Evolutionary conservation across 1,140 invertebrate genomes (phyloP).

Genomic region (Chrysomallon squamiferum): DNA sequence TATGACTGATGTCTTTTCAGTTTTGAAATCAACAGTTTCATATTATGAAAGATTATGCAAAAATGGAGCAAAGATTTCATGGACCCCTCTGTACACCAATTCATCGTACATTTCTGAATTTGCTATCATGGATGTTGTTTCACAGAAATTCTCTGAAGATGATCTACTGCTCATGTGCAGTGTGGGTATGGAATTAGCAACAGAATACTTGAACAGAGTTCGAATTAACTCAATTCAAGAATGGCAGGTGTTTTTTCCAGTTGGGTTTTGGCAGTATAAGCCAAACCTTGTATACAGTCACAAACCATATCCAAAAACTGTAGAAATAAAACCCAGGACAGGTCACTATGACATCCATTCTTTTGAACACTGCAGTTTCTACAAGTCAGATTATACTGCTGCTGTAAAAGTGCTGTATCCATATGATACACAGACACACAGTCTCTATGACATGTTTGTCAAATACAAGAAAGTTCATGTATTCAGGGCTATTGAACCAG

Average conservation of each 20-base stretch:
- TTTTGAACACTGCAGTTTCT: slow-evolving; percentile 80
- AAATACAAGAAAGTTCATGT: slow-evolving; percentile 70
- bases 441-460: slow-evolving; percentile 74
- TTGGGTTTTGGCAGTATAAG: slow-evolving; percentile 62
- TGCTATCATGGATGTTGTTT: slow-evolving; percentile 74
- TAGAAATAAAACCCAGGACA: slow-evolving; percentile 78
- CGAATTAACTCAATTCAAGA: slow-evolving; percentile 63
- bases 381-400: slow-evolving; percentile 78
- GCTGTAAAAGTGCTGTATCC: slow-evolving; percentile 69
- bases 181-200: slow-evolving; percentile 70
- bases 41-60: slow-evolving; percentile 73
- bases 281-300: slow-evolving; percentile 58
- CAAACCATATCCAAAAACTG: slow-evolving; percentile 64
- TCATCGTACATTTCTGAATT: slow-evolving; percentile 65
- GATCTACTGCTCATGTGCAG: slow-evolving; percentile 51
- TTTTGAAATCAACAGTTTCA: slow-evolving; percentile 65
- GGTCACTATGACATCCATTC: slow-evolving; percentile 81
- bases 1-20: slow-evolving; percentile 66
- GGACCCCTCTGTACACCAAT: slow-evolving; percentile 68
- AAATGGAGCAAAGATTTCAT: slow-evolving; percentile 74
- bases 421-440: slow-evolving; percentile 26
- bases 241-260: slow-evolving; percentile 64
- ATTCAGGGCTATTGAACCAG: slow-evolving; percentile 76
- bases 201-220: slow-evolving; percentile 79
- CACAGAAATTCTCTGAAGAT: slow-evolving; percentile 60